Base-by-base conservation (phyloP, 2,113 vertebrate genomes). In the Melanerpes aurifrons region DNA sequence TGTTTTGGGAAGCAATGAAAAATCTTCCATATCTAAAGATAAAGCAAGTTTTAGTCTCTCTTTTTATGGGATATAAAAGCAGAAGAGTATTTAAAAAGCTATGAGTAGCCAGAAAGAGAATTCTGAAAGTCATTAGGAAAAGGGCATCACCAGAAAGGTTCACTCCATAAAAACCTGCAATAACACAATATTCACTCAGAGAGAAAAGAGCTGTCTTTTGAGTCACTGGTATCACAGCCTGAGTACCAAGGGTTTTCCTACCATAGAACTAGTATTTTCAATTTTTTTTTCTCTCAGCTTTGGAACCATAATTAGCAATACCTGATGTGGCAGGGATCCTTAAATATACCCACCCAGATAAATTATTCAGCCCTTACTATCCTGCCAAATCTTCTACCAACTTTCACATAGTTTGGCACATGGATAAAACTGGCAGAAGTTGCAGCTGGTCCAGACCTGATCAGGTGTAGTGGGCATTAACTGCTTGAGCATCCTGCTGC, bases 381-480 rank as follows among this genome's bases (percentile, higher is more conserved):
- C 56, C 35, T 63, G 69, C 25, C 3, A 0, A 32, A 28, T 20
- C 35, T 62, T 86, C 47, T 70, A 37, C 28, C 45, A 86, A 1
- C 15, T 13, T 70, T 76, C 43, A 13, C 5, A 5, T 2, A 31
- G 10, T 28, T 76, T 5, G 5, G 45, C n/a, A 70, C 35, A 4
- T 2, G 19, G 17, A 24, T 14, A 6, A 73, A 70, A 54, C 8
- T 2, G 1, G 28, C 32, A 66, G 15, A 73, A n/a, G 40, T 16
- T 62, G 45, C 50, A 76, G 24, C 28, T 45, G 57, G 16, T 35
- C 21, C 66, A 62, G 57, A 29, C 25, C 28, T 66, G 64, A 18
- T 7, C 9, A 17, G 25, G 5, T 1, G 0, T 1, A 10, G 21
- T 12, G 14, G 31, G 21, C 43, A 62, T 76, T 35, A 80, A 15